Conservation (phyloP, 2,113 vertebrate species). For the Sarotherodon lohbergeri region DNA sequence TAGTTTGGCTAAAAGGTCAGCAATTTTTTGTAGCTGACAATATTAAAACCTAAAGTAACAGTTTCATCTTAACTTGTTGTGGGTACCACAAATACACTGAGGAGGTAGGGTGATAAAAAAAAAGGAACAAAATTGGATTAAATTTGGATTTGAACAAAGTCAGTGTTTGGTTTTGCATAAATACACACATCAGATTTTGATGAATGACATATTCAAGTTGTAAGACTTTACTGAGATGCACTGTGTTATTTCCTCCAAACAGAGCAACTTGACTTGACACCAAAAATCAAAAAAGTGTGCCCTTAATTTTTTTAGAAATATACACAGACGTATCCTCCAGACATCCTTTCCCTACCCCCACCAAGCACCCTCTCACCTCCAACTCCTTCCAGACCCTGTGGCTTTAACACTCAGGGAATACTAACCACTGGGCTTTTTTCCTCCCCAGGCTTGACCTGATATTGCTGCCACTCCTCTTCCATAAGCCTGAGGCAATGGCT, state of each 20-base stretch:
- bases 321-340: background rate
- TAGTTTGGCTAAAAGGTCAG: background rate
- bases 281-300: background rate
- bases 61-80: background rate
- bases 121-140: background rate
- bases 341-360: background rate
- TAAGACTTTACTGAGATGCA: background rate
- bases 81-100: background rate
- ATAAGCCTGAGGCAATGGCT: slow-evolving; percentile 17
- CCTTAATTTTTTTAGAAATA: background rate
- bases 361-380: background rate
- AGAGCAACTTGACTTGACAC: background rate
- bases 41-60: background rate
- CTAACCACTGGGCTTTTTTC: slow-evolving; percentile 43
- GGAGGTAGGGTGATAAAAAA: background rate
- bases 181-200: background rate
- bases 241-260: background rate
- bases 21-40: background rate
- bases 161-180: background rate
- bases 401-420: slow-evolving; percentile 24
- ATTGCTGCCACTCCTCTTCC: slow-evolving; percentile 23
- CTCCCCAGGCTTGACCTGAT: slow-evolving; percentile 34
- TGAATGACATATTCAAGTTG: background rate
- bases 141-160: background rate
- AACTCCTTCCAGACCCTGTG: background rate